Evolutionary conservation across 2,113 vertebrate genomes (phyloP).

Genomic region (Junco hyemalis): DNA sequence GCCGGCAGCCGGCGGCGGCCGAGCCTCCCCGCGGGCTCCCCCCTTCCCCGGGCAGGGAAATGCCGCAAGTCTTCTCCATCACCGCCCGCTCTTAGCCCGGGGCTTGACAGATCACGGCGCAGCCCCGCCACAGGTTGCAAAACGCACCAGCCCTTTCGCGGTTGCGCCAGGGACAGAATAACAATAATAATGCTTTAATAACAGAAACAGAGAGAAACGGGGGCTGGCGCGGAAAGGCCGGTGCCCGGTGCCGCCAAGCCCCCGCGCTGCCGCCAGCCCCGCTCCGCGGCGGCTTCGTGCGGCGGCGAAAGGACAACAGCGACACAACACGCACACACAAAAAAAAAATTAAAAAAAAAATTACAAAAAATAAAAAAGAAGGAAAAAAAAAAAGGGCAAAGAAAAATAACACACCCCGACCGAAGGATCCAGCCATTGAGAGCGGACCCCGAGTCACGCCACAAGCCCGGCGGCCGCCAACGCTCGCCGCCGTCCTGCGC

Average conservation of each 20-base stretch:
- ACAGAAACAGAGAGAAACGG: neutral
- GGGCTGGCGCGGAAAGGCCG: neutral
- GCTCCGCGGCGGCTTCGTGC: neutral
- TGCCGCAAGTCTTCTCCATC: slow-evolving; percentile 40
- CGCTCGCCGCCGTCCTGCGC: slow-evolving; percentile 11
- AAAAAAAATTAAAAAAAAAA: too few species aligned
- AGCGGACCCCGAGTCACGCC: slow-evolving; percentile 32
- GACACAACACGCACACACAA: neutral
- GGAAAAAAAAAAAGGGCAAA: fast-evolving
- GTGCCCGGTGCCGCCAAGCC: slow-evolving; percentile 30
- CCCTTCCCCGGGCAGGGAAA: neutral
- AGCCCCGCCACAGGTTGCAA: slow-evolving; percentile 51
- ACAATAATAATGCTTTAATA: neutral
- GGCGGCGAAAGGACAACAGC: neutral
- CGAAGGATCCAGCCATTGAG: neutral
- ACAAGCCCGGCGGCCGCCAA: neutral
- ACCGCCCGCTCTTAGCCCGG: slow-evolving; percentile 2
- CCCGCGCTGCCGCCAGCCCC: neutral
- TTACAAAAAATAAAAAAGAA: too few species aligned
- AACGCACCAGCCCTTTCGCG: neutral
- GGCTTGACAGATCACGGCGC: slow-evolving; percentile 22
- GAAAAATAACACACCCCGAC: neutral
- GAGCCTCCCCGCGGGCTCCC: slow-evolving; percentile 7
- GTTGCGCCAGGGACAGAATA: neutral
- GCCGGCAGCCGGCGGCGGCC: neutral